Conservation (phyloP, 2,113 vertebrate species). For the Alectura lathami region DNA sequence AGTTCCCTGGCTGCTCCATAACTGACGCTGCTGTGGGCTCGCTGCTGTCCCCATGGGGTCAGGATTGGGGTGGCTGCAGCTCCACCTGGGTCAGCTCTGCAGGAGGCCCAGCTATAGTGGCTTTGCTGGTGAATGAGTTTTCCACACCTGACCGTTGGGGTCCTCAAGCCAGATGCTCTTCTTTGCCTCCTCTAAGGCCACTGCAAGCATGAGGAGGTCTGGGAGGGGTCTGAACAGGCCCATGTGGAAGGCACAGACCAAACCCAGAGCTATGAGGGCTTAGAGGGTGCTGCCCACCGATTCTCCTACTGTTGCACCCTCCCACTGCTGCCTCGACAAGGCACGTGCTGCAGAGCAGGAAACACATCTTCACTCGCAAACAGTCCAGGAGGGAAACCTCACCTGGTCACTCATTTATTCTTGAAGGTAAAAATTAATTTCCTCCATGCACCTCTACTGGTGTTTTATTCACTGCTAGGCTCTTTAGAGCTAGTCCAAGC, state of each 20-base stretch:
- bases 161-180: not conserved
- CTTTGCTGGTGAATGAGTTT: not conserved
- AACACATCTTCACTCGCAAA: not conserved
- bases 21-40: accelerated
- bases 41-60: not conserved
- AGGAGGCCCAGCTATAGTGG: not conserved
- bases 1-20: not conserved
- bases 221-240: not conserved
- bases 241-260: not conserved
- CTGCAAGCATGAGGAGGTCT: not conserved
- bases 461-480: not conserved
- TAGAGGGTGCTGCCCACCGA: not conserved
- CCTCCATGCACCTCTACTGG: not conserved
- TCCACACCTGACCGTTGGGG: not conserved
- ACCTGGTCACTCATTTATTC: accelerated
- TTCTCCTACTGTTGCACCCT: not conserved
- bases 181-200: not conserved
- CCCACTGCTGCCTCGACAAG: not conserved
- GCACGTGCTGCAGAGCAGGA: not conserved
- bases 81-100: not conserved
- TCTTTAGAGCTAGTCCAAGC: not conserved
- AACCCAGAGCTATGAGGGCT: not conserved
- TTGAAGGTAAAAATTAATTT: not conserved
- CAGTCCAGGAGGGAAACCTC: not conserved
- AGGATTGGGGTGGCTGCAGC: not conserved